Percentiles rank a stretch among this genome's conserved stretches.
These are phyloP conservation scores for Corythaixoides concolor DNA, from an alignment of 2,113 vertebrate species.

Conservation along the genomic window DNA sequence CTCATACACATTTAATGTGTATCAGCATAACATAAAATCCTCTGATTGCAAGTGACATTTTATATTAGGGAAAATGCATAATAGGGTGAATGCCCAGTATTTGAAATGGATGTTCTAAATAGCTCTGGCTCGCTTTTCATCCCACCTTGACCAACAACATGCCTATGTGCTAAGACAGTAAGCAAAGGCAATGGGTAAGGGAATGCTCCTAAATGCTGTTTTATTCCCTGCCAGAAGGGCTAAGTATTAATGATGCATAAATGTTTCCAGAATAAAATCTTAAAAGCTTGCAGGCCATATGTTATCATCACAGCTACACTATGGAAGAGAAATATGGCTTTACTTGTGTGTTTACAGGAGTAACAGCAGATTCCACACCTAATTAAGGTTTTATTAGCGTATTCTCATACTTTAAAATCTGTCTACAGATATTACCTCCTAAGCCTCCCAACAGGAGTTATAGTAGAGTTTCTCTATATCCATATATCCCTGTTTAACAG, in stretches of 20 bases:
- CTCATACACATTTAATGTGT: not conserved
- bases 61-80: not conserved
- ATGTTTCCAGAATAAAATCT: not conserved
- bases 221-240: conserved; percentile 13
- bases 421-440: not conserved
- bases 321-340: not conserved
- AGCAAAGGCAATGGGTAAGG: not conserved
- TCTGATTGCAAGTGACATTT: not conserved
- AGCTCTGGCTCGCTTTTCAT: not conserved
- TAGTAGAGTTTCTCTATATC: not conserved
- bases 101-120: not conserved
- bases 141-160: not conserved
- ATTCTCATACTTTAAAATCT: not conserved
- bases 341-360: not conserved
- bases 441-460: not conserved
- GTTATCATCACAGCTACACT: not conserved
- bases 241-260: conserved; percentile 45
- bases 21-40: not conserved
- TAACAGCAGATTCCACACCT: not conserved
- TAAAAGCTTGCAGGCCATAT: conserved; percentile 27
- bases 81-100: not conserved
- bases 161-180: not conserved
- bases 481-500: not conserved
- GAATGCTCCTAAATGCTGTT: not conserved
- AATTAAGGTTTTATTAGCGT: conserved; percentile 23